These are phyloP conservation scores for Formicarius rufipectus DNA, from an alignment of 2,113 vertebrate species.

Conservation along the genomic window DNA sequence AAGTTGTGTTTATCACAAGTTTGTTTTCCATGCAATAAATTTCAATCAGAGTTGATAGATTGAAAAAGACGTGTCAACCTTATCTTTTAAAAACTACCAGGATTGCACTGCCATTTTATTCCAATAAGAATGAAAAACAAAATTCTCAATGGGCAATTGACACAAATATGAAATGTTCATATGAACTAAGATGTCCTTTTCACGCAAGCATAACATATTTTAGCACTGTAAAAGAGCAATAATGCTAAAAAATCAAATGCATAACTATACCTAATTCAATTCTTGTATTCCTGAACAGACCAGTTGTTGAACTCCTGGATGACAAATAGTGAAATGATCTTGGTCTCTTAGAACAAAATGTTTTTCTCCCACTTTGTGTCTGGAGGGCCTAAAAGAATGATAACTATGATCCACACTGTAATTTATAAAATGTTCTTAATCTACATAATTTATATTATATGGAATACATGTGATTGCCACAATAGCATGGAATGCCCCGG, in stretches of 20 bases:
- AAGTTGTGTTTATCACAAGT: conserved; percentile 44
- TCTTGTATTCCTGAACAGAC: background rate
- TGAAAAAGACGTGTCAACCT: conserved; percentile 39
- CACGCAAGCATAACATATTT: background rate
- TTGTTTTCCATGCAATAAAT: conserved; percentile 61
- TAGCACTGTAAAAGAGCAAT: background rate
- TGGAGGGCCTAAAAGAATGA: background rate
- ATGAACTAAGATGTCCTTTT: background rate
- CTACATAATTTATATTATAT: background rate
- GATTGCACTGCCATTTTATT: conserved; percentile 18
- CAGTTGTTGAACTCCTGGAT: background rate
- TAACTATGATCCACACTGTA: background rate
- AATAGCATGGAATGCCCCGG: background rate
- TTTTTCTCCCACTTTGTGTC: conserved; percentile 4
- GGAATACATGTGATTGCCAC: background rate
- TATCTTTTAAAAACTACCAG: conserved; percentile 57
- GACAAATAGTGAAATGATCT: background rate
- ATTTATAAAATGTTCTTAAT: conserved; percentile 5
- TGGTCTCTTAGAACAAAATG: background rate
- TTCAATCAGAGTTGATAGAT: conserved; percentile 1
- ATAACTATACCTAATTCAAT: background rate
- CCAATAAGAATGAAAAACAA: background rate
- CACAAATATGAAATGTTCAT: background rate
- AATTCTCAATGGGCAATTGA: background rate
- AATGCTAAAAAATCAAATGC: background rate